Base-by-base conservation (phyloP, 1,140 invertebrate species). In the Drosophila sturtevanti region DNA sequence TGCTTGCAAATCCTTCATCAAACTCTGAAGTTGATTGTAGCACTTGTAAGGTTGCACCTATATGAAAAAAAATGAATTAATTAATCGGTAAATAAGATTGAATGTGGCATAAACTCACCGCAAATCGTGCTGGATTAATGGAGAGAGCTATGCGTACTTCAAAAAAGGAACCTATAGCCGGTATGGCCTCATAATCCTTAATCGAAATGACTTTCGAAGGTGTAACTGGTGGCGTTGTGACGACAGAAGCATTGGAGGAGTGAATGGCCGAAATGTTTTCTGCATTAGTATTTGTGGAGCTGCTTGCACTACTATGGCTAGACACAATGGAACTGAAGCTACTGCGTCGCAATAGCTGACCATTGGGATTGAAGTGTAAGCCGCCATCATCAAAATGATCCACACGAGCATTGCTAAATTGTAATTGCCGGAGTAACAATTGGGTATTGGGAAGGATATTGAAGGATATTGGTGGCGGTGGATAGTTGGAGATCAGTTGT, bases 31-130 rank as follows among this genome's bases (percentile, higher is more conserved):
- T 58, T 86, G 74, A 68, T 86, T 89, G 68, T 85, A 90, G 60
- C 71, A 79, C 58, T 91, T 86, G 61, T 91, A 91, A 5, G 90
- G 90, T 78, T 91, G 90, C 5, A 91, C 77, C 90, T 91, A 21
- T 21, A 48, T 16, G 58, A 1, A 37, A 55, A 34, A 31, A 41
- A 16, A 1, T 0, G 9, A 4, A 16, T n/a, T 21, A 1, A 31
- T 52, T 48, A 51, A 7, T 4, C 0, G 4, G 4, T 37, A 24
- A 31, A 31, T 27, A 31, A 0, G 12, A 48, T n/a, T n/a, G 18
- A 5, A 1, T 3, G 9, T 16, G 2, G n/a, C 5, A 10, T 0
- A 21, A 21, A 77, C 80, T 63, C 63, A 91, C 90, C 41, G 79
- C 79, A 82, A 91, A 91, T 31, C 77, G 89, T 22, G 74, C 73